Conservation (phyloP, 2,888 invertebrate species). For the Phanerotoma sp. region DNA sequence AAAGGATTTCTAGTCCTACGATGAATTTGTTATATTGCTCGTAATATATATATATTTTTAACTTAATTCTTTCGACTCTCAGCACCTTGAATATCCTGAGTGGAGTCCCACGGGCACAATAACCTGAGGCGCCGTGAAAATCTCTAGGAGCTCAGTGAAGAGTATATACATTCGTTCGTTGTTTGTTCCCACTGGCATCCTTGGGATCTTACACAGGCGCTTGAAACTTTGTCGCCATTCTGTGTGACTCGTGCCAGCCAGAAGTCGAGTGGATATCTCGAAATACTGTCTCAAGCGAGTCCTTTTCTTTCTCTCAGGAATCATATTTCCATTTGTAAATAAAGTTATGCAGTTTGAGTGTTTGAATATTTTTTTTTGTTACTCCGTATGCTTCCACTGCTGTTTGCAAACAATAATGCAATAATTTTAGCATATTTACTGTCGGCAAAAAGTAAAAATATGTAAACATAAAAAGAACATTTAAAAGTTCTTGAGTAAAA, state of each 20-base stretch:
- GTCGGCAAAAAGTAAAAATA: too few species aligned
- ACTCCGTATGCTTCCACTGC: too few species aligned
- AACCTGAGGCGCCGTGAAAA: conserved; percentile 9
- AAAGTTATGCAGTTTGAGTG: not conserved
- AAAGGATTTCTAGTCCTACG: too few species aligned
- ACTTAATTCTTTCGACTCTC: conserved; percentile 18
- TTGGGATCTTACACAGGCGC: conserved; percentile 21
- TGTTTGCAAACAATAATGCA: too few species aligned
- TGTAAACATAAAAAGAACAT: too few species aligned
- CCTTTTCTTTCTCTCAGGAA: conserved; percentile 9
- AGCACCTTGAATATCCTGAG: conserved; percentile 9
- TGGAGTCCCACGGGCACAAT: conserved; percentile 20
- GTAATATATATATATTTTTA: conserved; percentile 8
- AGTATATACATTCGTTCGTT: conserved; percentile 12
- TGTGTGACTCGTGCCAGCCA: conserved; percentile 1
- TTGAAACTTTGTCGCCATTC: conserved; percentile 21
- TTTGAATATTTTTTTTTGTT: conserved; percentile 3
- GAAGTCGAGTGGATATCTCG: conserved; percentile 24
- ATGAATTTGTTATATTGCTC: conserved; percentile 2
- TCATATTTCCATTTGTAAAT: conserved; percentile 7
- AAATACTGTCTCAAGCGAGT: conserved; percentile 9
- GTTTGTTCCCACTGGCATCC: conserved; percentile 26
- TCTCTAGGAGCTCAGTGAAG: conserved; percentile 6
- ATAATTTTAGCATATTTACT: too few species aligned
- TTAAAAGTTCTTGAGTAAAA: too few species aligned